Evolutionary conservation across 2,888 invertebrate genomes (phyloP).

Genomic region (Ormyrus pomaceus): DNA sequence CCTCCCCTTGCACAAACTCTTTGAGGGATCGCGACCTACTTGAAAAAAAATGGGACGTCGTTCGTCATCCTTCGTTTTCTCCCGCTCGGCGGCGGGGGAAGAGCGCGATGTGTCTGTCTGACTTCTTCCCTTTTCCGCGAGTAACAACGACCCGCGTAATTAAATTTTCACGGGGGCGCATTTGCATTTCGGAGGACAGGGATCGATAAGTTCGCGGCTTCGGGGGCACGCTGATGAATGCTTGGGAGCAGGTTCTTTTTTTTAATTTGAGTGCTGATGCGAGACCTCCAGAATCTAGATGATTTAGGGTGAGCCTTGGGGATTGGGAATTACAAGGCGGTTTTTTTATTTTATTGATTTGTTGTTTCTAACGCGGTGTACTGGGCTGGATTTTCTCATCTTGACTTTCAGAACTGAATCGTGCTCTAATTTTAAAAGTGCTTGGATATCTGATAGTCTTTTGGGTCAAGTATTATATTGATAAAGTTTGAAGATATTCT

Average conservation of each 20-base stretch:
- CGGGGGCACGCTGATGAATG: conserved; percentile 32
- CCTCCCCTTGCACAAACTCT: conserved; percentile 31
- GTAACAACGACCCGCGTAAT: conserved; percentile 7
- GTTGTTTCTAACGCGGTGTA: too few species aligned
- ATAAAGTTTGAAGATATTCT: too few species aligned
- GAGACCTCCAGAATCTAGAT: too few species aligned
- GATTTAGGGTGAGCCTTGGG: too few species aligned
- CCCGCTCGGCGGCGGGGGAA: too few species aligned
- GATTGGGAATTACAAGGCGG: too few species aligned
- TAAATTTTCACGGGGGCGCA: conserved; percentile 49
- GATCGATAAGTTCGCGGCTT: conserved; percentile 35
- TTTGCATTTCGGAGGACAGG: conserved; percentile 10
- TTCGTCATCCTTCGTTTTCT: conserved; percentile 36
- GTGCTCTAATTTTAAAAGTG: too few species aligned
- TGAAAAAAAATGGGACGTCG: conserved; percentile 47
- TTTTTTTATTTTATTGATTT: too few species aligned
- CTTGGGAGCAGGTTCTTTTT: conserved; percentile 12
- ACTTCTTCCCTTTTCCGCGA: not conserved
- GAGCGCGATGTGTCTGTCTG: not conserved
- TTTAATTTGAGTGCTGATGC: conserved; percentile 39
- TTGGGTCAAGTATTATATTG: too few species aligned
- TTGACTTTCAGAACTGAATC: too few species aligned
- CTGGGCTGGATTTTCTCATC: too few species aligned
- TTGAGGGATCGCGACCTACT: conserved; percentile 54
- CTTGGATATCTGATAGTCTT: too few species aligned